Evolutionary conservation across 2,797 vertebrate genomes (phyloP), one percentile per base, ranked within the genome.

Genomic region (Dryobates pubescens): DNA sequence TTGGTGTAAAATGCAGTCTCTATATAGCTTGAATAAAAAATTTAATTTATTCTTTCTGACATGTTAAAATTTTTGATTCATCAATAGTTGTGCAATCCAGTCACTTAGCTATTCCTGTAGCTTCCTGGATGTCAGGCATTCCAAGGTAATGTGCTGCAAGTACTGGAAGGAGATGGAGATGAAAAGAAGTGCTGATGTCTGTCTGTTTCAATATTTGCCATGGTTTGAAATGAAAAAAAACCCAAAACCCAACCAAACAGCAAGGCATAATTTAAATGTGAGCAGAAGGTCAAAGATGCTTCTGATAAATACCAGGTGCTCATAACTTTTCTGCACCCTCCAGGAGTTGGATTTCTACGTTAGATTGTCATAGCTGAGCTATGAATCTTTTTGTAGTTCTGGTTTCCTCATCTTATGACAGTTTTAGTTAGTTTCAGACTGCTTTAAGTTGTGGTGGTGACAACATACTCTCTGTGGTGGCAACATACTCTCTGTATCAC

Each of bases 121-220:
- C 7, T 73, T 74, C 13, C 17, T 51, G 11, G 70, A 63, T 20
- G 70, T 82, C 61, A 67, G 65, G 67, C 67, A 77, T 90, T 96
- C 85, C 82, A 84, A 85, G 62, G 80, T 93, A 91, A 92, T 78
- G 70, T 86, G 63, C 79, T 90, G 43, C 87, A 92, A 94, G 91
- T 93, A 93, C 53, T 94, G 88, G 80, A 88, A 95, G 57, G 57
- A 94, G 53, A 79, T 73, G 51, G 47, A 64, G 58, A 81, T 51
- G 47, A 86, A 84, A 79, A 81, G 30, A 78, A 78, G n/a, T 73
- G 15, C 16, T 45, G 32, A 69, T 83, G 78, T 80, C n/a, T 41
- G 23, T 27, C 20, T 43, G 19, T 36, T 86, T 88, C 68, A 57
- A 26, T 81, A 20, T 54, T 85, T 49, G 41, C 12, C 5, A 5